Evolutionary conservation across 1,140 invertebrate species (phyloP), one percentile per base, ranked within the genome.

Genomic region (Drepana arcuata): DNA sequence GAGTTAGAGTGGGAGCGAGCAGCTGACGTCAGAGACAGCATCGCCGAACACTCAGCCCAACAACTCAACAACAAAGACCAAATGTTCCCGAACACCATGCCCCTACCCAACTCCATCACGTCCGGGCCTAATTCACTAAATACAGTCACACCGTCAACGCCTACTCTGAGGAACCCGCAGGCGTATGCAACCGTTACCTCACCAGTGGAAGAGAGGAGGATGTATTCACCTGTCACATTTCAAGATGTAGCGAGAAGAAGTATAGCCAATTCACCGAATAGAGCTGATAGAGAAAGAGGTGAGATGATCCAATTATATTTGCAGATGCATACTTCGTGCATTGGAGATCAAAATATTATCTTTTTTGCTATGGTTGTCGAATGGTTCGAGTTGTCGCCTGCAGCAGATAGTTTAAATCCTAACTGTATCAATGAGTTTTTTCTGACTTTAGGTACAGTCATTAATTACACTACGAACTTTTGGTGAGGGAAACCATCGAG

Each of bases 141-240:
- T n/a, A n/a, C n/a, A n/a, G n/a, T n/a, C n/a, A n/a, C n/a, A n/a
- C 45, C 53, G 1, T 37, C 49, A 0, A 41, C 58, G 4, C 53
- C 56, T 0, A 43, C 39, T 13, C 21, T 51, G 4, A 68, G 63
- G 43, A 43, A 7, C 26, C 24, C 41, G 27, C 54, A 69, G 27
- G 37, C 60, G 15, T 16, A 70, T 1, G 53, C 73, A 4, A 66
- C 51, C 3, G 55, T 78, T 41, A 78, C 61, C 34, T 79, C 69
- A 34, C 70, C 75, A 1, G 53, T 45, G 0, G 88, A 89, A 46
- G 88, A 90, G 34, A 82, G 88, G 33, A 78, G 88, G 14, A 90
- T 90, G 32, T 95, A 95, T 72, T 94, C 92, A 0, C 93, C 93
- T 0, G 91, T 95, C 16, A 94, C 92, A 0, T 93, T 94, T 47